These are phyloP conservation scores for Taenioides sp. DNA, from an alignment of 2,797 vertebrate species.

Conservation along the genomic window DNA sequence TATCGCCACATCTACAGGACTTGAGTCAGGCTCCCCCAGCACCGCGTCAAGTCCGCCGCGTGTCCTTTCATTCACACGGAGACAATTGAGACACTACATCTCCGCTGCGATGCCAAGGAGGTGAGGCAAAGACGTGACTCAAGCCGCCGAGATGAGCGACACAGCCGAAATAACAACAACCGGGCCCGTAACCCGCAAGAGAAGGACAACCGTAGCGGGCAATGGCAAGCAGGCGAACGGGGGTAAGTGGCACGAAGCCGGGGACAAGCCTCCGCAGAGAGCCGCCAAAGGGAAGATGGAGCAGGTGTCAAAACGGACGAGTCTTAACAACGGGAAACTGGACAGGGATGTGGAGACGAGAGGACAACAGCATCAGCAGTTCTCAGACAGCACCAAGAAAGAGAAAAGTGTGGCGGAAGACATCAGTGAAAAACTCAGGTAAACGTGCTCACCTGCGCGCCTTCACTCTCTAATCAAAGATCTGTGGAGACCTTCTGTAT, in stretches of 20 bases:
- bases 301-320: constrained; percentile 21
- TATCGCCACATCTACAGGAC: constrained; percentile 13
- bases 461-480: not conserved
- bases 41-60: not conserved
- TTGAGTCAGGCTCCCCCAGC: not conserved
- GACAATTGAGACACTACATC: not conserved
- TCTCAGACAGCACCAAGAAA: constrained; percentile 31
- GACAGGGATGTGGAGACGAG: constrained; percentile 28
- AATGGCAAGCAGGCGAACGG: constrained; percentile 64
- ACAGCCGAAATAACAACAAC: constrained; percentile 44
- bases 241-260: constrained; percentile 50
- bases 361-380: constrained; percentile 12
- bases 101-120: constrained; percentile 38
- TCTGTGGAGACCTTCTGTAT: no score
- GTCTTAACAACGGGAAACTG: constrained; percentile 37
- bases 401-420: constrained; percentile 59
- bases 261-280: constrained; percentile 26
- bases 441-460: constrained; percentile 14
- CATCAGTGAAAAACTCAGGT: constrained; percentile 70
- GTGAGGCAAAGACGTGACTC: constrained; percentile 26
- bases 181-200: constrained; percentile 65
- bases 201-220: constrained; percentile 68
- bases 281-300: constrained; percentile 22
- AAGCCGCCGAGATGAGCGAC: constrained; percentile 71
- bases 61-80: not conserved